A percentile compares a stretch with the other conserved stretches of the same genome.
Evolutionary conservation across 2,888 invertebrate genomes (phyloP).

Genomic region (Calliphora vomitoria): DNA sequence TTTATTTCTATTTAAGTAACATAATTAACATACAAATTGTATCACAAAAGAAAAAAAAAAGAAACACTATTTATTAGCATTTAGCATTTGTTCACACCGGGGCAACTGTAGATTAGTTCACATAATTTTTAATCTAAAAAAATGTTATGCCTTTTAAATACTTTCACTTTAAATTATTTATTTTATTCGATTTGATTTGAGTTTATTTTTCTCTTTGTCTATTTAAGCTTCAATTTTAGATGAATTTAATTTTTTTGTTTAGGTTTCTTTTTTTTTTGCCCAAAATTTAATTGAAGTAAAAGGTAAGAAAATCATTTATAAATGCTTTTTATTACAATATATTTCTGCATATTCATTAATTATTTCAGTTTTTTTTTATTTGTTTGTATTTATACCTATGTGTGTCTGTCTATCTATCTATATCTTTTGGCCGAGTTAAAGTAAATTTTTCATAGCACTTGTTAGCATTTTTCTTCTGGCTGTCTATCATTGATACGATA

Average conservation of each 20-base stretch:
- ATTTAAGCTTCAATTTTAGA: neutral
- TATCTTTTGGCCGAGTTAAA: conserved; percentile 25
- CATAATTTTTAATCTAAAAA: conserved; percentile 34
- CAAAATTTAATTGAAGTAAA: conserved; percentile 45
- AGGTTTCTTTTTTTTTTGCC: neutral
- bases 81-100: conserved; percentile 34
- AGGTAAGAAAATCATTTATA: conserved; percentile 26
- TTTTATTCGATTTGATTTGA: conserved; percentile 36
- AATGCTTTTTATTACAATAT: conserved; percentile 7
- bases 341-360: conserved; percentile 60
- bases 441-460: conserved; percentile 48
- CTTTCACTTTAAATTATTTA: conserved; percentile 65
- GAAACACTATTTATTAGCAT: neutral
- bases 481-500: conserved; percentile 49
- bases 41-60: conserved; percentile 5
- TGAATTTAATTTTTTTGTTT: neutral
- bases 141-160: conserved; percentile 45
- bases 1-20: conserved; percentile 25
- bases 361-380: conserved; percentile 10
- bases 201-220: neutral
- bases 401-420: neutral
- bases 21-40: conserved; percentile 62
- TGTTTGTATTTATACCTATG: neutral
- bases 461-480: conserved; percentile 64
- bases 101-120: neutral